Conservation (phyloP, 2,113 vertebrate species). For the Engystomops pustulosus region DNA sequence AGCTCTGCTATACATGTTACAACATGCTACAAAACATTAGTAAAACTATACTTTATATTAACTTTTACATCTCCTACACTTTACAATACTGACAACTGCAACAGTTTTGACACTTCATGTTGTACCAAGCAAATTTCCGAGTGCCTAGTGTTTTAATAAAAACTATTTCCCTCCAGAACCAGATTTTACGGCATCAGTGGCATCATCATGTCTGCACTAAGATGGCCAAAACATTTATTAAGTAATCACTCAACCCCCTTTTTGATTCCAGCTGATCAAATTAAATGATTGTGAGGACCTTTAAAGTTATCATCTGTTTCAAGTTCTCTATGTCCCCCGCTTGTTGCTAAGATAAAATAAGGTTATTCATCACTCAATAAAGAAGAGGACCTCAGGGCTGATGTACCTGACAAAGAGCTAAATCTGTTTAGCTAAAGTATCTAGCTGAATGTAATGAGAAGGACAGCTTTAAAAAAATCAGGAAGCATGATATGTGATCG, state of each 20-base stretch:
- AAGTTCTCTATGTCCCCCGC: not conserved
- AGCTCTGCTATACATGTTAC: not conserved
- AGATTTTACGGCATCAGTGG: not conserved
- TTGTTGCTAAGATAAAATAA: slow-evolving; percentile 27
- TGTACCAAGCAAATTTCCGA: too few relatives aligned
- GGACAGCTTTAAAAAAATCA: not conserved
- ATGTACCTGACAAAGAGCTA: slow-evolving; percentile 31
- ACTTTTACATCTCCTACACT: not conserved
- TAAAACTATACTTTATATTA: not conserved
- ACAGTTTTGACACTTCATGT: not conserved
- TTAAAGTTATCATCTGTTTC: slow-evolving; percentile 14
- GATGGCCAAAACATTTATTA: slow-evolving; percentile 18
- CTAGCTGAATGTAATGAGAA: not conserved
- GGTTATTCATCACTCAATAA: slow-evolving; percentile 37
- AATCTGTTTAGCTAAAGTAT: slow-evolving; percentile 35
- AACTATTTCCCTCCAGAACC: not conserved
- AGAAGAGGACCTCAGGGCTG: slow-evolving; percentile 22
- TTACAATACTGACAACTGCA: not conserved
- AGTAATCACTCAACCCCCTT: slow-evolving; percentile 32
- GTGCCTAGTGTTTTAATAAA: not conserved
- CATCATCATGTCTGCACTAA: not conserved
- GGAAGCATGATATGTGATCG: not conserved
- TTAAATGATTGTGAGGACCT: slow-evolving; percentile 37
- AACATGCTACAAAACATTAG: not conserved
- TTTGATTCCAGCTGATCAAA: slow-evolving; percentile 5